Base-by-base conservation (phyloP, 2,888 invertebrate species). In the Liopterus haemorrhoidalis region DNA sequence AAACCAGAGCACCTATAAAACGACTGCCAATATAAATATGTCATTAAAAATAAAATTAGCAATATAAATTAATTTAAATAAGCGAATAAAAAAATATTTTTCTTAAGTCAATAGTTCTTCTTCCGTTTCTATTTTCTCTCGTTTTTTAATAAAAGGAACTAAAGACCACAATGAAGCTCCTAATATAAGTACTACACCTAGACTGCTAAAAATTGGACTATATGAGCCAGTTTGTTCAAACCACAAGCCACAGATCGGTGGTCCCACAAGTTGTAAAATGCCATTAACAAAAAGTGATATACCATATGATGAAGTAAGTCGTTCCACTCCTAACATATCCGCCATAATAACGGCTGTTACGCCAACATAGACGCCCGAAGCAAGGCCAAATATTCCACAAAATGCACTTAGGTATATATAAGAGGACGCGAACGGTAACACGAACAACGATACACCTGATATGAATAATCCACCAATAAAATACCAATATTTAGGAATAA, bases 291-390 rank as follows among this genome's bases (percentile, higher is more conserved):
- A 89, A 20, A 90, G 68, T 52, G 88, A 87, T 20, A 90, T 87
- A 1, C 90, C 90, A 57, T 89, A 90, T 0, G 88, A 86, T 0
- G 88, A 86, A 59, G 88, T 86, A 0, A 90, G 65, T n/a, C 85
- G 73, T 54, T 90, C 88, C 0, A 84, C 82, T 0, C 90, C 90
- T 4, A 90, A 62, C 81, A 89, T 81, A 60, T 90, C 89, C 0
- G 88, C 86, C 85, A 90, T 87, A 3, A 89, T 86, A 25, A 90
- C 80, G 1, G 90, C 88, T 0, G 88, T 88, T 9, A 90, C 82
- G 3, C 90, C 90, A 0, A 88, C 86, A 62, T 89, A 90, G 2
- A 84, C 77, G 6, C 90, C 90, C 0, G 89, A 88, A 2, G 88
- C 83, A 11, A 90, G 67, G 2, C 90, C 90, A 59, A 89, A 90